Percentiles rank a stretch among this genome's conserved stretches.
These are phyloP conservation scores for Patella ulyssiponensis DNA, from an alignment of 2,888 invertebrate species.

Conservation along the genomic window DNA sequence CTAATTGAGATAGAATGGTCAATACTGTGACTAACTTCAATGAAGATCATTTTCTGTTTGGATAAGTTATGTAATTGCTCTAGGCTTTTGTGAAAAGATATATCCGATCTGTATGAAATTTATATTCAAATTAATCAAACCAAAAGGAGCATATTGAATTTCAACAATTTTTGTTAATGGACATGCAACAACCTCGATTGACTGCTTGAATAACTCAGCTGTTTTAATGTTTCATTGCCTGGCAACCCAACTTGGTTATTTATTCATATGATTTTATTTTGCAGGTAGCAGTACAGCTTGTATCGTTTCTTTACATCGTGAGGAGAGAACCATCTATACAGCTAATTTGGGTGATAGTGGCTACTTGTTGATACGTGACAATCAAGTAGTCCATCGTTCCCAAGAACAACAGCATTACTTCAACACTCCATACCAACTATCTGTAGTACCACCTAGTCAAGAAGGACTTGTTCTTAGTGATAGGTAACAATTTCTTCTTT, in stretches of 20 bases:
- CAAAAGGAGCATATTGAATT: too few relatives aligned
- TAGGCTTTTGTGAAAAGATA: too few relatives aligned
- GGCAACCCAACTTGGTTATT: not conserved
- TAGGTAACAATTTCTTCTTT: slow-evolving; percentile 76
- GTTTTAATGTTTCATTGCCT: too few relatives aligned
- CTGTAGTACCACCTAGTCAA: slow-evolving; percentile 91
- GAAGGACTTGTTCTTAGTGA: slow-evolving; percentile 88
- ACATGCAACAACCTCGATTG: too few relatives aligned
- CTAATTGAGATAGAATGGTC: too few relatives aligned
- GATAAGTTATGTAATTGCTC: too few relatives aligned
- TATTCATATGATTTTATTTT: slow-evolving; percentile 19
- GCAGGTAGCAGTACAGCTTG: slow-evolving; percentile 96
- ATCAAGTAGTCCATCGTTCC: slow-evolving; percentile 85
- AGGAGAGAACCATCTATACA: slow-evolving; percentile 90
- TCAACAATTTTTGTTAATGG: too few relatives aligned
- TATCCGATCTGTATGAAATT: too few relatives aligned
- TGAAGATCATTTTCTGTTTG: too few relatives aligned
- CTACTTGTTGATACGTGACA: slow-evolving; percentile 81
- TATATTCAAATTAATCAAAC: too few relatives aligned
- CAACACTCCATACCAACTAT: slow-evolving; percentile 97
- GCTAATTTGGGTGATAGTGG: slow-evolving; percentile 99
- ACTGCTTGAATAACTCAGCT: too few relatives aligned
- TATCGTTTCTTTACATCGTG: slow-evolving; percentile 92
- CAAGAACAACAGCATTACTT: slow-evolving; percentile 99
- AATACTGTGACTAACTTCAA: too few relatives aligned